Evolutionary conservation across 2,113 vertebrate genomes (phyloP), one percentile per base, ranked within the genome.

Genomic region (Hyla sarda): DNA sequence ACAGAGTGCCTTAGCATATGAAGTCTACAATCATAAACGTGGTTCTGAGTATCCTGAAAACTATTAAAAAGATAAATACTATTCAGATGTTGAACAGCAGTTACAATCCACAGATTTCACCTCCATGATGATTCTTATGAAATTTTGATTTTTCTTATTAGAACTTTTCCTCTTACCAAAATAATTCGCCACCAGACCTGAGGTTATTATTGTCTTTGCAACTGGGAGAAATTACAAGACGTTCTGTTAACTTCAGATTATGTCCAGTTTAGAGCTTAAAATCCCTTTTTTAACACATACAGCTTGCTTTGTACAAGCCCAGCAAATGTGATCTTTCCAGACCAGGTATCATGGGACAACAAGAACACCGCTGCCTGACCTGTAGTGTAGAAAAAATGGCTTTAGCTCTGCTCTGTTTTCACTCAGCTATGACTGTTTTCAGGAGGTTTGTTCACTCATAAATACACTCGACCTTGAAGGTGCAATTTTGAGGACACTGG

Each of bases 341-440:
- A 41, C 12, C 32, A 45, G 30, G 34, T 60, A 32, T 77, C 30
- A 45, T 30, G n/a, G 32, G 77, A 60, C 77, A 41, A 45, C 77
- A 80, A 56, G 76, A 52, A 78, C 74, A 77, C 48, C 54, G 74
- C 74, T 78, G 76, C 19, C 76, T 58, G 50, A 77, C 74, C 74
- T 77, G 28, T 52, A 32, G 9, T 56, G 16, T 23, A 77, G 75
- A 32, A 54, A 32, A 76, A 56, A 77, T 32, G 30, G 28, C 48
- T 32, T 21, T 4, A 12, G 21, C 74, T 52, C 50, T 56, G 76
- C 52, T 78, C 76, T n/a, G 52, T 77, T 77, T n/a, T 77, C 74
- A 30, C 28, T 56, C 75, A 56, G 75, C 50, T 54, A 30, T 77
- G 75, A 77, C 75, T 77, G 17, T 25, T 37, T 19, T 12, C 7